A percentile compares a stretch with the other conserved stretches of the same genome.
These are phyloP conservation scores for Otolemur crassicaudatus DNA, from an alignment of 2,797 vertebrate species.

Conservation along the genomic window DNA sequence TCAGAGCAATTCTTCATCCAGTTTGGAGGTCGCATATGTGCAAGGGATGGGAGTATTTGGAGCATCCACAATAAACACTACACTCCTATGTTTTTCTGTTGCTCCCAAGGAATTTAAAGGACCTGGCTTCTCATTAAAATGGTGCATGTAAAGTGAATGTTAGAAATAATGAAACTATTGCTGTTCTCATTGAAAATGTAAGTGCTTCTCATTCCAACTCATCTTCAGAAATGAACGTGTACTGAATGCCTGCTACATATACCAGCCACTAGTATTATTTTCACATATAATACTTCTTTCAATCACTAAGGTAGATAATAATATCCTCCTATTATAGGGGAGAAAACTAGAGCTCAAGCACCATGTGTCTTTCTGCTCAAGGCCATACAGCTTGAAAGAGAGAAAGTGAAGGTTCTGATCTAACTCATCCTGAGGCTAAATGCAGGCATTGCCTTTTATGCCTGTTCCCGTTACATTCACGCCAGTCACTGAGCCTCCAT, in stretches of 20 bases:
- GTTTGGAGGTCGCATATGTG: not conserved
- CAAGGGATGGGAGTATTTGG: conserved; percentile 15
- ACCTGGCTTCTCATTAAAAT: conserved; percentile 28
- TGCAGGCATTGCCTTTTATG: not conserved
- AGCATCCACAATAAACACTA: conserved; percentile 26
- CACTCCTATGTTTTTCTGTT: not conserved
- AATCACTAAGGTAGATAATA: not conserved
- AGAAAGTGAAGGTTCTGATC: not conserved
- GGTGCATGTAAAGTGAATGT: not conserved
- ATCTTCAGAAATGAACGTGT: not conserved
- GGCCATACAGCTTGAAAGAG: not conserved
- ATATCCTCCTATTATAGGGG: not conserved
- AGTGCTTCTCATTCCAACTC: not conserved
- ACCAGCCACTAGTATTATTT: not conserved
- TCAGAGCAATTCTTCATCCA: not conserved
- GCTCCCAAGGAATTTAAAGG: not conserved
- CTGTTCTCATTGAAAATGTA: not conserved
- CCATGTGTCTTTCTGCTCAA: not conserved
- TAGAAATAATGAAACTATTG: not conserved
- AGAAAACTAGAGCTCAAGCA: not conserved
- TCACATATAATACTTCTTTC: not conserved
- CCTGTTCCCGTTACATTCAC: not conserved
- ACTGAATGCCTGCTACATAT: not conserved
- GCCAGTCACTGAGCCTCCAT: not conserved
- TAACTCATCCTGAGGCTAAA: not conserved